These are phyloP conservation scores for Tetropium fuscum DNA, from an alignment of 2,888 invertebrate genomes.

Conservation along the genomic window DNA sequence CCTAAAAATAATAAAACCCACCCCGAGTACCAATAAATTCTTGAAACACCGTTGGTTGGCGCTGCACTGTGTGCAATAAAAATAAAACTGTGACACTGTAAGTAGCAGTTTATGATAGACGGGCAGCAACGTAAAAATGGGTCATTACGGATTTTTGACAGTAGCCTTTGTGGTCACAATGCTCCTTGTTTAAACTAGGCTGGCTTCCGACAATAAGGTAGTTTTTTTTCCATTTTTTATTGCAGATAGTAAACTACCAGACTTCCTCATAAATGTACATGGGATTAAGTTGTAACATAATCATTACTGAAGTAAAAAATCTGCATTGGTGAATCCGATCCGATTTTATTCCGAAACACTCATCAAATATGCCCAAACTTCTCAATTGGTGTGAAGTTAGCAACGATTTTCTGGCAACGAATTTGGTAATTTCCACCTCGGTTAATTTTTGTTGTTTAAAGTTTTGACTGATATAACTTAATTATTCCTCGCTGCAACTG, in stretches of 20 bases:
- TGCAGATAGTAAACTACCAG: constrained; percentile 3
- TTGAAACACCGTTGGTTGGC: not conserved
- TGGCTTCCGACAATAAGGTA: constrained; percentile 4
- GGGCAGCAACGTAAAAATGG: not conserved
- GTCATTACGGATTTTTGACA: not conserved
- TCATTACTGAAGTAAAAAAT: too few species aligned
- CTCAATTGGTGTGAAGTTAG: too few species aligned
- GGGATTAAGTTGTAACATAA: too few species aligned
- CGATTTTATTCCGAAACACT: too few species aligned
- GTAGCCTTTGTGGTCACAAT: constrained; percentile 13
- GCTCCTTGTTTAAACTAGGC: constrained; percentile 9
- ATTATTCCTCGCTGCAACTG: too few species aligned
- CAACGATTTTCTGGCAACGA: too few species aligned
- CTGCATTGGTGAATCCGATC: too few species aligned
- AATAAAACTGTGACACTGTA: constrained; percentile 8
- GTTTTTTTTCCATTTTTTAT: constrained; percentile 16
- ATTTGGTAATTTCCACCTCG: too few species aligned
- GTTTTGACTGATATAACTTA: too few species aligned
- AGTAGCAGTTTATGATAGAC: not conserved
- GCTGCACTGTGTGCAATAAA: constrained; percentile 24
- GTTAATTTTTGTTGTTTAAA: too few species aligned
- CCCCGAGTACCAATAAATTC: constrained; percentile 30
- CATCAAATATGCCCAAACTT: too few species aligned
- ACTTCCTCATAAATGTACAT: too few species aligned
- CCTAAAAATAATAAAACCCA: constrained; percentile 35